Base-by-base conservation (phyloP, 2,888 invertebrate genomes). In the Drosophila macrospina region DNA sequence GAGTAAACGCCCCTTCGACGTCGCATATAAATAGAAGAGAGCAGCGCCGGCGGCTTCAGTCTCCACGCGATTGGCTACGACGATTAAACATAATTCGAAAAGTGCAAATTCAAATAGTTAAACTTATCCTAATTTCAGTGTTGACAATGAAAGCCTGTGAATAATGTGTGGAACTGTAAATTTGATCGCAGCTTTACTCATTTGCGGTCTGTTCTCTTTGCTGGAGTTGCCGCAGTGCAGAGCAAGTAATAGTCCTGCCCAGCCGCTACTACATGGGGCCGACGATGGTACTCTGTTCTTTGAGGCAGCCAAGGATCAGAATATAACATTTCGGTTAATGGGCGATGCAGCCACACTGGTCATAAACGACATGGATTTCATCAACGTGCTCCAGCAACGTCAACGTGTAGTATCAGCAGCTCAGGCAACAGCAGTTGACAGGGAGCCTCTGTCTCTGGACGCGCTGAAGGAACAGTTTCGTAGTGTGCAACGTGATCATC, bases 261-360 rank as follows among this genome's bases (percentile, higher is more conserved):
- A 71, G 24, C 34, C 75, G 7, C 15, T 55, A 36, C 74, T 91
- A 1, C 56, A 42, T 4, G 51, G 56, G 13, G 32, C 28, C 6
- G 45, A 16, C 94, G 93, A 97, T 93, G 98, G 98, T 13, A 94
- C 97, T 91, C 93, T 98, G 28, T 93, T 95, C 68, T 93, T 98
- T 63, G 94, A 95, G 85, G 94, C 97, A 16, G 97, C 96, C 0
- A 92, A 93, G 55, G 95, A 95, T 82, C 95, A 95, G 91, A 97
- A 96, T 91, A 96, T 98, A 55, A 95, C 95, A 34, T 93, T 98
- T 69, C 93, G 94, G 41, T 93, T 95, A 0, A 91, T 96, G 24
- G 96, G 96, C 65, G 94, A 95, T 32, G 92, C 95, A 4, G 26
- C 96, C 90, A 89, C 97, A 64, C 92, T 94, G 48, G 92, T 93